These are phyloP conservation scores for Daphoenositta chrysoptera DNA, from an alignment of 2,113 vertebrate species.

Conservation along the genomic window DNA sequence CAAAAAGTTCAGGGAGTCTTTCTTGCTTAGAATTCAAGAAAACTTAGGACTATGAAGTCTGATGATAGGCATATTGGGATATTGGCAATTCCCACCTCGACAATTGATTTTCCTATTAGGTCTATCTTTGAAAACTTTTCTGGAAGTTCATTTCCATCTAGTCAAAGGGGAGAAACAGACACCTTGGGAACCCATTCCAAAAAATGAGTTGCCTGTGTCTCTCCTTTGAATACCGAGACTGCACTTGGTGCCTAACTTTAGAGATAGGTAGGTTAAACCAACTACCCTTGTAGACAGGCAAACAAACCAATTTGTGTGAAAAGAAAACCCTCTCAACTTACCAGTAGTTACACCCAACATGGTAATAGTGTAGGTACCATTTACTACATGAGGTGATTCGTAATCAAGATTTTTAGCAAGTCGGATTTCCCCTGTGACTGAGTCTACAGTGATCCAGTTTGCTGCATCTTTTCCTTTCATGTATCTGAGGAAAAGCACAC, in stretches of 20 bases:
- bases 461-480: conserved; percentile 65
- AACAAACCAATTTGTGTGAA: background rate
- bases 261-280: background rate
- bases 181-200: background rate
- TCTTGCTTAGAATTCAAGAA: background rate
- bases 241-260: background rate
- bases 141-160: background rate
- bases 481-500: conserved; percentile 63
- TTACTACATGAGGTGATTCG: conserved; percentile 68
- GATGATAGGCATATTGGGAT: background rate
- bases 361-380: conserved; percentile 74
- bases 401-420: conserved; percentile 71
- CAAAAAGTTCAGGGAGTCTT: background rate
- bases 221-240: background rate
- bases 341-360: conserved; percentile 72
- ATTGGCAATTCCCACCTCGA: background rate
- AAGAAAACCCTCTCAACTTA: conserved; percentile 37
- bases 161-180: background rate
- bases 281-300: background rate
- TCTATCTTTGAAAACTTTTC: background rate
- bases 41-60: background rate
- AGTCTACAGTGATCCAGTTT: conserved; percentile 72
- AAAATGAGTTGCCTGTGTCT: fast-evolving
- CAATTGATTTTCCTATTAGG: background rate
- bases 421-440: conserved; percentile 73